A percentile compares a stretch with the other conserved stretches of the same genome.
phyloP scores from a whole-genome alignment of 2,113 vertebrate species.

The Hippocampus guttulatus region DNA sequence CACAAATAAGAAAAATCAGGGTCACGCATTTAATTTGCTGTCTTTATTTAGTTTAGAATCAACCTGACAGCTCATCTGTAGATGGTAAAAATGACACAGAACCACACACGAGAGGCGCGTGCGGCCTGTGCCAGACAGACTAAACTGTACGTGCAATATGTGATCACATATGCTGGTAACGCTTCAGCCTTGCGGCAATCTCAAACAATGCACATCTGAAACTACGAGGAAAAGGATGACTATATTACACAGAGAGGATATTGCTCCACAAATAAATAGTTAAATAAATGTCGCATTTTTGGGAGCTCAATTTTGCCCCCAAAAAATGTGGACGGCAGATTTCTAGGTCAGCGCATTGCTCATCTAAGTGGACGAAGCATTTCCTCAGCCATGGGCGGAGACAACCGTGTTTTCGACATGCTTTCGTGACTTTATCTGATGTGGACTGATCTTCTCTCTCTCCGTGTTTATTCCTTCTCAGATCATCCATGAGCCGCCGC shows the following conservation, averaged over 20 bases:
- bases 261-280: not conserved
- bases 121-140: not conserved
- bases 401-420: slow-evolving; percentile 29
- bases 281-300: slow-evolving; percentile 8
- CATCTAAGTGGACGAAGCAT: slow-evolving; percentile 32
- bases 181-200: not conserved
- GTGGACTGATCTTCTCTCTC: slow-evolving; percentile 5
- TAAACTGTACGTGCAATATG: not conserved
- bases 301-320: slow-evolving; percentile 7
- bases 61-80: slow-evolving; percentile 2
- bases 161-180: not conserved
- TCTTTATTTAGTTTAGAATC: slow-evolving; percentile 13
- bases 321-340: slow-evolving; percentile 64
- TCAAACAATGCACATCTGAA: not conserved
- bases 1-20: slow-evolving; percentile 37
- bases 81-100: not conserved
- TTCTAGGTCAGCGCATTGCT: slow-evolving; percentile 58
- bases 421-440: slow-evolving; percentile 25
- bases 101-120: not conserved
- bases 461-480: slow-evolving; percentile 28
- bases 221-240: not conserved
- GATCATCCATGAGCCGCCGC: slow-evolving; percentile 76
- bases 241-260: not conserved
- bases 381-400: slow-evolving; percentile 50
- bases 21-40: slow-evolving; percentile 8